These are phyloP conservation scores for Anarsia innoxiella DNA, from an alignment of 2,888 invertebrate genomes.

Conservation along the genomic window DNA sequence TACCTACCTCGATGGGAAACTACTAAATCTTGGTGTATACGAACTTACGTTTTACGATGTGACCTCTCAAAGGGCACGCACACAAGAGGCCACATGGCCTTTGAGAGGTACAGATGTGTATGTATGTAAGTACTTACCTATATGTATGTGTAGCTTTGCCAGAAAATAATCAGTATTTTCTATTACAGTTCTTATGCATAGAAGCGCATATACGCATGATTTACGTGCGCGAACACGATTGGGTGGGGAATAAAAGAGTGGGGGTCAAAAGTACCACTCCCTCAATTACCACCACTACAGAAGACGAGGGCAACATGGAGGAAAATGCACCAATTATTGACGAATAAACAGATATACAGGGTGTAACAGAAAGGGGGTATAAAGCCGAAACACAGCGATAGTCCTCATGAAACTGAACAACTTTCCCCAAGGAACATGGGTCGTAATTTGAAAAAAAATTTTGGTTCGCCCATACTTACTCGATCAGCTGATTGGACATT, in stretches of 20 bases:
- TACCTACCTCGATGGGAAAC: too few species aligned
- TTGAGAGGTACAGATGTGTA: not conserved
- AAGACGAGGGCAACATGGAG: too few species aligned
- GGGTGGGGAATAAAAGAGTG: constrained; percentile 24
- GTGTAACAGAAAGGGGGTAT: not conserved
- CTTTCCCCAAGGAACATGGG: not conserved
- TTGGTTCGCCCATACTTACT: too few species aligned
- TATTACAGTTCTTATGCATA: constrained; percentile 36
- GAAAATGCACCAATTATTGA: not conserved
- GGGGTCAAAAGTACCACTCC: not conserved
- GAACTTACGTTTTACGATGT: too few species aligned
- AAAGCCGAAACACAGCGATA: not conserved
- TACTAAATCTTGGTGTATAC: not conserved
- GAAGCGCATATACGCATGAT: constrained; percentile 38
- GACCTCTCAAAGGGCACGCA: too few species aligned
- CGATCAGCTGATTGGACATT: too few species aligned
- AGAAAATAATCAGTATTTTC: not conserved
- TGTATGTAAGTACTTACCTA: too few species aligned
- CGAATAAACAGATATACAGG: not conserved
- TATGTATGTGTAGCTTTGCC: not conserved
- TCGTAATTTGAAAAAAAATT: not conserved
- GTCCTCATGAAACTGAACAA: not conserved
- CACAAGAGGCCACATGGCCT: not conserved
- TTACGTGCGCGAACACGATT: constrained; percentile 41
- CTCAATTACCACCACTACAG: too few species aligned